phyloP scores from a whole-genome alignment of 2,113 vertebrate genomes.

The Ancistrus triradiatus region DNA sequence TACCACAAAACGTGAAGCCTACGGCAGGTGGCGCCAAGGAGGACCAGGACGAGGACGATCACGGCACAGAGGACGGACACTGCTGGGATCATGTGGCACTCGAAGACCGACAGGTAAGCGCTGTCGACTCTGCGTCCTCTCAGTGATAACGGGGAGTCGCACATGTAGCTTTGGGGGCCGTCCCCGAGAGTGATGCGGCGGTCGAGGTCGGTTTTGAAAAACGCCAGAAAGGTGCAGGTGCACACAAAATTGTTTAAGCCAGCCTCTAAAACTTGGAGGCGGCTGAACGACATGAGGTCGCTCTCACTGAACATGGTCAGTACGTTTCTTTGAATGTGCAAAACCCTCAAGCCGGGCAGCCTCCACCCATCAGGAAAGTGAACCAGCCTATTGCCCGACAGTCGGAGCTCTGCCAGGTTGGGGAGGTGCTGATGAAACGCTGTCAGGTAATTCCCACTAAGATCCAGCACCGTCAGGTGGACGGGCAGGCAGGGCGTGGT shows the following conservation, averaged over 20 bases:
- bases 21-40: slow-evolving; percentile 52
- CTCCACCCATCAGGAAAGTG: slow-evolving; percentile 60
- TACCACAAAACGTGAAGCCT: slow-evolving; percentile 81
- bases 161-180: slow-evolving; percentile 68
- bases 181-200: slow-evolving; percentile 53
- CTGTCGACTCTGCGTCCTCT: slow-evolving; percentile 56
- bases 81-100: slow-evolving; percentile 70
- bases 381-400: slow-evolving; percentile 78
- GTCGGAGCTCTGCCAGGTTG: slow-evolving; percentile 72
- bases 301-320: slow-evolving; percentile 65
- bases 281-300: slow-evolving; percentile 62
- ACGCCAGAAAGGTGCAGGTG: slow-evolving; percentile 78
- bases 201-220: slow-evolving; percentile 47
- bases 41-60: slow-evolving; percentile 51
- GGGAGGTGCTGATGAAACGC: slow-evolving; percentile 65
- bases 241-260: slow-evolving; percentile 79
- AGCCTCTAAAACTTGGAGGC: slow-evolving; percentile 68
- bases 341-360: slow-evolving; percentile 62
- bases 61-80: slow-evolving; percentile 61
- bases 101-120: slow-evolving; percentile 52
- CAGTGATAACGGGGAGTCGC: slow-evolving; percentile 74
- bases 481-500: slow-evolving; percentile 69
- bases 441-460: slow-evolving; percentile 76
- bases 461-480: slow-evolving; percentile 74
- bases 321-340: slow-evolving; percentile 73